These are phyloP conservation scores for Odobenus rosmarus DNA, from an alignment of 2,113 vertebrate genomes.

Conservation along the genomic window DNA sequence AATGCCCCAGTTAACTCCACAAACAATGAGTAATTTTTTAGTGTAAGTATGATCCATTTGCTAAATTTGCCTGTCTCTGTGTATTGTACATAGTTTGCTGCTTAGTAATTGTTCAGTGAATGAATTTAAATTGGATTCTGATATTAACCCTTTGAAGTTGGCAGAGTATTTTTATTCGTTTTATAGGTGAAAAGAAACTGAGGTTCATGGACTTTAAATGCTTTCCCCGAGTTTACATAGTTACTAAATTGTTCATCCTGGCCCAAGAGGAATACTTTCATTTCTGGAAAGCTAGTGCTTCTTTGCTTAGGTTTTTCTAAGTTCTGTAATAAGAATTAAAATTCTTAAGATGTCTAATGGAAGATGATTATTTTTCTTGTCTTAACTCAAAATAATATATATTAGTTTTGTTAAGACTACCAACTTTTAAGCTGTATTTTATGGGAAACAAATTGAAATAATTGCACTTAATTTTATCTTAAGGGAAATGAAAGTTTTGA, in stretches of 20 bases:
- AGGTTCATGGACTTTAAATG: background rate
- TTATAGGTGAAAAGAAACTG: background rate
- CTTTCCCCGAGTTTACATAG: background rate
- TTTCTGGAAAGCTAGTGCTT: background rate
- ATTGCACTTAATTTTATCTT: slow-evolving; percentile 26
- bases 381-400: background rate
- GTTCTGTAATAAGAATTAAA: slow-evolving; percentile 3
- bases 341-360: background rate
- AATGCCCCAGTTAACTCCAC: background rate
- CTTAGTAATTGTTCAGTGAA: background rate
- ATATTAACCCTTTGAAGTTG: background rate
- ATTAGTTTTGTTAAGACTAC: background rate
- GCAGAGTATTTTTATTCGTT: background rate
- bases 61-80: background rate
- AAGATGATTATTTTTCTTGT: slow-evolving; percentile 28
- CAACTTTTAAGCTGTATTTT: slow-evolving; percentile 15
- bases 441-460: background rate
- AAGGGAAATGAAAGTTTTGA: slow-evolving; percentile 47
- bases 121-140: slow-evolving; percentile 39
- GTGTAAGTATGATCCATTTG: background rate
- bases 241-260: background rate
- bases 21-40: background rate
- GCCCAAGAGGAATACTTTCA: background rate
- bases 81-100: background rate
- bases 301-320: slow-evolving; percentile 45